Evolutionary conservation across 2,797 vertebrate genomes (phyloP).

Genomic region (Notolepis coatsorum): DNA sequence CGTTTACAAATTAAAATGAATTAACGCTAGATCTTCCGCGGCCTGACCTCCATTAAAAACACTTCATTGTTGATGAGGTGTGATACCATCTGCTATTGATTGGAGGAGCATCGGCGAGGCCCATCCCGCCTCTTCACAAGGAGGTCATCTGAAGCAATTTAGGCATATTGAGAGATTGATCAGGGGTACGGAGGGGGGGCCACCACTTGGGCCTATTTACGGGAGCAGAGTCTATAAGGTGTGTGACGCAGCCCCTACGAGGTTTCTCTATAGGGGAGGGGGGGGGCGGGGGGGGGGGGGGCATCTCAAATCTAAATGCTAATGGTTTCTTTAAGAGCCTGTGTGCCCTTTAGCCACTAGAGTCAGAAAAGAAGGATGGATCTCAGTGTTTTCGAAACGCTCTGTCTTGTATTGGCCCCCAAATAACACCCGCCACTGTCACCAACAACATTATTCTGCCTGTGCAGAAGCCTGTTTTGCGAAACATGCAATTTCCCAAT

Average conservation of each 20-base stretch:
- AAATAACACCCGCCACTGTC: constrained; percentile 8
- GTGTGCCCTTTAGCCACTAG: constrained; percentile 75
- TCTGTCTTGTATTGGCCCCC: constrained; percentile 58
- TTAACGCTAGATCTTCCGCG: constrained; percentile 69
- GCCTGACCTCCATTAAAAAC: constrained; percentile 80
- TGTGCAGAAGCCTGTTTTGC: not conserved
- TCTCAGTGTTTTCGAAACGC: constrained; percentile 62
- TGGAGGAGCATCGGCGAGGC: constrained; percentile 65
- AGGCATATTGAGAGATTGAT: constrained; percentile 76
- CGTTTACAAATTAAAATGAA: constrained; percentile 79
- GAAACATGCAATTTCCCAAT: too few species aligned
- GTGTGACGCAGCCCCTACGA: constrained; percentile 59
- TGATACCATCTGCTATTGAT: constrained; percentile 80
- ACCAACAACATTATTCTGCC: constrained; percentile 2
- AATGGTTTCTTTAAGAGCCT: constrained; percentile 79
- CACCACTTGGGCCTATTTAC: constrained; percentile 62
- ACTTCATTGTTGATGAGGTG: constrained; percentile 77
- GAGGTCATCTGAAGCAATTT: constrained; percentile 76
- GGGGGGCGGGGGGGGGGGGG: not conserved
- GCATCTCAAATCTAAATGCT: constrained; percentile 80
- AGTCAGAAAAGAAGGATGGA: constrained; percentile 73
- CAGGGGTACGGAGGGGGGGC: constrained; percentile 33
- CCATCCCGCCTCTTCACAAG: constrained; percentile 51
- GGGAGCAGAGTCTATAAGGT: constrained; percentile 57
- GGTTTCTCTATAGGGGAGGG: constrained; percentile 36